Percentiles rank a stretch among this genome's conserved stretches.
These are phyloP conservation scores for Aegotheles bennettii DNA, from an alignment of 2,113 vertebrate genomes.

Conservation along the genomic window DNA sequence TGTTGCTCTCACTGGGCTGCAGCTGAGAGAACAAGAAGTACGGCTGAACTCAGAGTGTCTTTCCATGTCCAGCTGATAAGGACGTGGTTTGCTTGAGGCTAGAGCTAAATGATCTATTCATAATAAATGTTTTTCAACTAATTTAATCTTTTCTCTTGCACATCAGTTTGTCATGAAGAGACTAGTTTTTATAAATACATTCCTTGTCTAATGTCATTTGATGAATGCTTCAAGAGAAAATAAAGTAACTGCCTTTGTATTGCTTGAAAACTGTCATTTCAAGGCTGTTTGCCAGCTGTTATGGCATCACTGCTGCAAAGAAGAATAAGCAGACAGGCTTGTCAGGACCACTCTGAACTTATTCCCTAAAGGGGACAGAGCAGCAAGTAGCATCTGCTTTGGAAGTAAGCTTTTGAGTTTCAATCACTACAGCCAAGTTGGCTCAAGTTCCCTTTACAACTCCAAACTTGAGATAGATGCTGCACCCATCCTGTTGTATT, in stretches of 20 bases:
- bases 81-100: conserved; percentile 7
- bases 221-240: neutral
- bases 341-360: neutral
- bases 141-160: conserved; percentile 37
- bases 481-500: neutral
- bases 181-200: neutral
- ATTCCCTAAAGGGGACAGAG: neutral
- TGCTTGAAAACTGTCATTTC: neutral
- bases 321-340: neutral
- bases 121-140: conserved; percentile 27
- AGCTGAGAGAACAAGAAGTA: neutral
- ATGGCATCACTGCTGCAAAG: neutral
- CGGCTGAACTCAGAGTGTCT: neutral
- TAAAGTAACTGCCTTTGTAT: neutral
- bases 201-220: neutral
- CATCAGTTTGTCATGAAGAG: neutral
- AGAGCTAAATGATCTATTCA: conserved; percentile 33
- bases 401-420: neutral
- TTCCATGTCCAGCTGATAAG: neutral
- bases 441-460: neutral
- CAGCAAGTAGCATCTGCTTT: neutral
- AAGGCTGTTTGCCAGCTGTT: neutral
- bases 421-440: neutral
- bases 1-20: neutral
- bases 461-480: neutral